Conservation (phyloP, 2,888 invertebrate genomes). For the Drosophila mimica region DNA sequence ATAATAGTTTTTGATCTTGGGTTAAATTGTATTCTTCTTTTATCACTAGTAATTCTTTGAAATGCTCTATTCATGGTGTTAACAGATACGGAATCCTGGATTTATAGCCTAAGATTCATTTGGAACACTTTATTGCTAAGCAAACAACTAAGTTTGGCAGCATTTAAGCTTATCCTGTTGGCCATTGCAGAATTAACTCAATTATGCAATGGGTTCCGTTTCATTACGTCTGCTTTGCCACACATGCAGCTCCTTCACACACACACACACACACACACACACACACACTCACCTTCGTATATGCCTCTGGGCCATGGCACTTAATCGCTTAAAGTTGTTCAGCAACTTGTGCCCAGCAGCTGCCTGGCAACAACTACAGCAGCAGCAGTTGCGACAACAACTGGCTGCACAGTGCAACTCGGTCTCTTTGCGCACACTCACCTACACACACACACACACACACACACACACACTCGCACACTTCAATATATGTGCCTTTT, state of each 20-base stretch:
- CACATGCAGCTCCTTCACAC: constrained; percentile 30
- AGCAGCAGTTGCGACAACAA: constrained; percentile 10
- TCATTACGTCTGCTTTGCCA: constrained; percentile 70
- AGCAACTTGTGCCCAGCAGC: constrained; percentile 64
- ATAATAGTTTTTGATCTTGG: neutral
- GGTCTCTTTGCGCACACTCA: constrained; percentile 31
- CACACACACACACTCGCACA: constrained; percentile 12
- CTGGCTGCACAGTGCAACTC: constrained; percentile 28
- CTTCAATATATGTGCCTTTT: constrained; percentile 11
- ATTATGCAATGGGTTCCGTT: constrained; percentile 77
- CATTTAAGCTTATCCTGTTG: constrained; percentile 24
- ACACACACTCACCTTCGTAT: constrained; percentile 8
- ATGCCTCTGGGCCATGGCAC: constrained; percentile 54
- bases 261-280: constrained; percentile 6
- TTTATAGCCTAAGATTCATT: neutral
- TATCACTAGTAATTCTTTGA: neutral
- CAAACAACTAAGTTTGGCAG: constrained; percentile 12
- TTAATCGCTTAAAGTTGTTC: constrained; percentile 66
- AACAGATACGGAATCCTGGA: neutral
- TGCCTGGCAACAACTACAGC: constrained; percentile 33
- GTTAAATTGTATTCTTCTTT: neutral
- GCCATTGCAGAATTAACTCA: constrained; percentile 61
- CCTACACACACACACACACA: constrained; percentile 8
- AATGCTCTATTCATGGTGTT: neutral
- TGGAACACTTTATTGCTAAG: neutral